Percentiles rank a stretch among this genome's conserved stretches.
Evolutionary conservation across 2,113 vertebrate genomes (phyloP).

Genomic region (Sorex fumeus): DNA sequence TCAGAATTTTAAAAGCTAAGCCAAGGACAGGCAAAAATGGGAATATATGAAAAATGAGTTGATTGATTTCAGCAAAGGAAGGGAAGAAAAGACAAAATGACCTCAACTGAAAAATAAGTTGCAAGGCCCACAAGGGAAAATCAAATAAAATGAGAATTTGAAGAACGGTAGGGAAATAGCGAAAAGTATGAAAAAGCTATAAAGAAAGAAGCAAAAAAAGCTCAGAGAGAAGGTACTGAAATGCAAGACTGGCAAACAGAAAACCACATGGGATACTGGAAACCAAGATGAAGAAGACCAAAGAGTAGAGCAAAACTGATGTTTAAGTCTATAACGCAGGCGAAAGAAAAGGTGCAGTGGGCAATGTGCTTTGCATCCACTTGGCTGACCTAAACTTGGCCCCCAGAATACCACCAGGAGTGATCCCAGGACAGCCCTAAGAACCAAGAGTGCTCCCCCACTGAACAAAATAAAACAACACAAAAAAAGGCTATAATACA

Average conservation of each 20-base stretch:
- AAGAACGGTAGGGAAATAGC: background rate
- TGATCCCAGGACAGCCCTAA: too few relatives aligned
- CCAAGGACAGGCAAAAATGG: background rate
- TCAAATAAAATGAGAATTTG: background rate
- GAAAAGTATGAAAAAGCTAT: background rate
- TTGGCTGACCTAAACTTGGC: too few relatives aligned
- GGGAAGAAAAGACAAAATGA: background rate
- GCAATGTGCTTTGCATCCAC: too few relatives aligned
- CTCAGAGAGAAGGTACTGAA: background rate
- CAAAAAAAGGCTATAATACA: too few relatives aligned
- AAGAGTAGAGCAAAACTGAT: background rate
- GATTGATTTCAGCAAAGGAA: background rate
- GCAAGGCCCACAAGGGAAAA: background rate
- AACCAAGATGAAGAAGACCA: background rate
- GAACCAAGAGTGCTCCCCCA: too few relatives aligned
- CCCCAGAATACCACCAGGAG: too few relatives aligned
- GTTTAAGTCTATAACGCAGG: too few relatives aligned
- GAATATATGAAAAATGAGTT: background rate
- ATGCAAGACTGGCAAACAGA: background rate
- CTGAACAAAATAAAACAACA: too few relatives aligned
- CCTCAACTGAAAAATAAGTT: constrained; percentile 10
- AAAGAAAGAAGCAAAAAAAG: constrained; percentile 4
- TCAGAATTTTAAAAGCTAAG: background rate
- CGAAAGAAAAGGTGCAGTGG: too few relatives aligned
- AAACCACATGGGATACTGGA: background rate